These are phyloP conservation scores for Eupithecia centaureata DNA, from an alignment of 2,888 invertebrate genomes.

Conservation along the genomic window DNA sequence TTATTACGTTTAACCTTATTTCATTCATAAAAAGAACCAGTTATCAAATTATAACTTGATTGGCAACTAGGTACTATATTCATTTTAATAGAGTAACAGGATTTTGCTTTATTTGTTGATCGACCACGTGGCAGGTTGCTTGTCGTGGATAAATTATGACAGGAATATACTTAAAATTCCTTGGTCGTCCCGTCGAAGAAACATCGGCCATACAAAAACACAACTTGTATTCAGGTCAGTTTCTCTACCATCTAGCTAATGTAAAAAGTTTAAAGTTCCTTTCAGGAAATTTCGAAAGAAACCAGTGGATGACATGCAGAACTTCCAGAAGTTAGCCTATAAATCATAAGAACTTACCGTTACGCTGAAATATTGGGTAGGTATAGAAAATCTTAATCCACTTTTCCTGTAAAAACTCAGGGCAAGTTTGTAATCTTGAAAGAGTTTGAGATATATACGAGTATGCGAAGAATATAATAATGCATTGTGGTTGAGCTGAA, in stretches of 20 bases:
- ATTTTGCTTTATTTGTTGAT: not conserved
- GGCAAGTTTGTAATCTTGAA: constrained; percentile 71
- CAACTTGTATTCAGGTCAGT: constrained; percentile 48
- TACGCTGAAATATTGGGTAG: constrained; percentile 76
- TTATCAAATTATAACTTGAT: not conserved
- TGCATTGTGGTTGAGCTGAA: constrained; percentile 31
- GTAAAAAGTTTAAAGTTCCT: constrained; percentile 77
- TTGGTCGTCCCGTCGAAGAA: constrained; percentile 13
- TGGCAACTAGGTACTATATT: not conserved
- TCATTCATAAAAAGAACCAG: not conserved
- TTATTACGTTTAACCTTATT: not conserved
- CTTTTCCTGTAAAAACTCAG: constrained; percentile 74
- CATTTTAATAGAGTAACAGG: not conserved
- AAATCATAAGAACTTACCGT: constrained; percentile 77
- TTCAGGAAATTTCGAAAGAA: constrained; percentile 69
- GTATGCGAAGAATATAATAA: constrained; percentile 20
- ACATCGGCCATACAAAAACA: constrained; percentile 28
- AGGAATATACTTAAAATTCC: constrained; percentile 20
- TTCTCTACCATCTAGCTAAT: constrained; percentile 65
- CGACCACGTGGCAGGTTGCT: not conserved
- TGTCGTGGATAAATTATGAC: not conserved
- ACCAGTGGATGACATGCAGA: constrained; percentile 79
- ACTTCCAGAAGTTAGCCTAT: constrained; percentile 77
- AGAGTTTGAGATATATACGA: constrained; percentile 66
- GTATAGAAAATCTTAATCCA: constrained; percentile 79